These are phyloP conservation scores for Erythrolamprus reginae DNA, from an alignment of 2,113 vertebrate species.

Conservation along the genomic window DNA sequence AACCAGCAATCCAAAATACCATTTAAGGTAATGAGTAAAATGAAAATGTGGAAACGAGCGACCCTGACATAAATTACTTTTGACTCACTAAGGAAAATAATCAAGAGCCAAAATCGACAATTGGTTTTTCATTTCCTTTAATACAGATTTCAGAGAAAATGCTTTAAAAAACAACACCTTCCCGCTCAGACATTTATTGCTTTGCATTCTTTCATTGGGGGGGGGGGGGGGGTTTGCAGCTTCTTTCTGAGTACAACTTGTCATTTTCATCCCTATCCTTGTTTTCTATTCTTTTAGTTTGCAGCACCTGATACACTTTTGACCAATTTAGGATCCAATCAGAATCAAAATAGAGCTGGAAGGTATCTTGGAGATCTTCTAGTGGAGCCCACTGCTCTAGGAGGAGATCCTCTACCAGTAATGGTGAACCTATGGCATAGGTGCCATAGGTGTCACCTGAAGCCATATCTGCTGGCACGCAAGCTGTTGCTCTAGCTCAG, in stretches of 20 bases:
- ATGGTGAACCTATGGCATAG: no score
- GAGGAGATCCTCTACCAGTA: no score
- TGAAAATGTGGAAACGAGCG: background rate
- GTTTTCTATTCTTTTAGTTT: slow-evolving; percentile 3
- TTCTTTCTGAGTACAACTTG: slow-evolving; percentile 53
- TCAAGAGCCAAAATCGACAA: slow-evolving; percentile 32
- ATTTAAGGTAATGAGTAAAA: slow-evolving; percentile 35
- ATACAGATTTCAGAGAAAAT: slow-evolving; percentile 44
- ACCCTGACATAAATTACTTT: slow-evolving; percentile 24
- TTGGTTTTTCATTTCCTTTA: slow-evolving; percentile 35
- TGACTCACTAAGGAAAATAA: slow-evolving; percentile 26
- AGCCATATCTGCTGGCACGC: no score
- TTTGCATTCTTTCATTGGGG: slow-evolving; percentile 45
- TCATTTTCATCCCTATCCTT: background rate
- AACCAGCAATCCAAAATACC: background rate
- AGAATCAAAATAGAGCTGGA: no score
- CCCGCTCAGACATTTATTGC: slow-evolving; percentile 35
- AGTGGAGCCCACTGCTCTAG: no score
- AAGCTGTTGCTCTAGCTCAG: no score
- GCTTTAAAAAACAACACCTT: slow-evolving; percentile 39
- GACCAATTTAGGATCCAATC: background rate
- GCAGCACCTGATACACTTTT: slow-evolving; percentile 54
- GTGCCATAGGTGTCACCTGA: no score
- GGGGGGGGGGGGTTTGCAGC: no score
- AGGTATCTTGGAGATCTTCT: no score